These are phyloP conservation scores for Cotesia glomerata DNA, from an alignment of 1,140 invertebrate genomes.

Conservation along the genomic window DNA sequence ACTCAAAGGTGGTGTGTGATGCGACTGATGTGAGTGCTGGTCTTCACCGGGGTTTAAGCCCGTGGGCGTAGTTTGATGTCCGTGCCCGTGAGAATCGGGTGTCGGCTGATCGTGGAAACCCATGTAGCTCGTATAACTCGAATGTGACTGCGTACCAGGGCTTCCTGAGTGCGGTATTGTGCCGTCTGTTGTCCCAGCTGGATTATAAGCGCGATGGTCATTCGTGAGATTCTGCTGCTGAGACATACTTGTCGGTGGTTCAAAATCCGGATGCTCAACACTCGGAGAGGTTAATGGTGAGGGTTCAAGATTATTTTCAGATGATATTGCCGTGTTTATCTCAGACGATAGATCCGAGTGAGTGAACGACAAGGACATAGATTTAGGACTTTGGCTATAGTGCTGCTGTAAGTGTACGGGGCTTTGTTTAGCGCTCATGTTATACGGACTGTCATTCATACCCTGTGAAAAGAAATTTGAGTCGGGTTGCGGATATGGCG, in stretches of 20 bases:
- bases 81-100: slow-evolving; percentile 49
- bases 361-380: slow-evolving; percentile 70
- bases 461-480: slow-evolving; percentile 51
- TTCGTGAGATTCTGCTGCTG: slow-evolving; percentile 44
- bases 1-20: slow-evolving; percentile 57
- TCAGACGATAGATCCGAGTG: slow-evolving; percentile 79
- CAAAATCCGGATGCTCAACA: slow-evolving; percentile 77
- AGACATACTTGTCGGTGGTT: slow-evolving; percentile 71
- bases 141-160: slow-evolving; percentile 53
- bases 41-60: slow-evolving; percentile 49
- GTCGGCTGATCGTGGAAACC: slow-evolving; percentile 55
- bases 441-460: slow-evolving; percentile 57
- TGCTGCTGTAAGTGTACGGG: slow-evolving; percentile 61
- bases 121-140: slow-evolving; percentile 56
- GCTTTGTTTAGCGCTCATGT: slow-evolving; percentile 60
- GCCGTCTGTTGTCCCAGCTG: slow-evolving; percentile 50
- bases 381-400: slow-evolving; percentile 67
- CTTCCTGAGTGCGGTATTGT: slow-evolving; percentile 48
- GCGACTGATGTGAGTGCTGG: slow-evolving; percentile 55
- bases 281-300: slow-evolving; percentile 71
- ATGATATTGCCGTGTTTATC: slow-evolving; percentile 79
- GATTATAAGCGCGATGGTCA: slow-evolving; percentile 66
- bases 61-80: slow-evolving; percentile 54
- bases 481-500: slow-evolving; percentile 54
- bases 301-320: slow-evolving; percentile 68